A percentile compares a stretch with the other conserved stretches of the same genome.
phyloP scores from a whole-genome alignment of 2,113 vertebrate genomes.

The Ailurus styani region DNA sequence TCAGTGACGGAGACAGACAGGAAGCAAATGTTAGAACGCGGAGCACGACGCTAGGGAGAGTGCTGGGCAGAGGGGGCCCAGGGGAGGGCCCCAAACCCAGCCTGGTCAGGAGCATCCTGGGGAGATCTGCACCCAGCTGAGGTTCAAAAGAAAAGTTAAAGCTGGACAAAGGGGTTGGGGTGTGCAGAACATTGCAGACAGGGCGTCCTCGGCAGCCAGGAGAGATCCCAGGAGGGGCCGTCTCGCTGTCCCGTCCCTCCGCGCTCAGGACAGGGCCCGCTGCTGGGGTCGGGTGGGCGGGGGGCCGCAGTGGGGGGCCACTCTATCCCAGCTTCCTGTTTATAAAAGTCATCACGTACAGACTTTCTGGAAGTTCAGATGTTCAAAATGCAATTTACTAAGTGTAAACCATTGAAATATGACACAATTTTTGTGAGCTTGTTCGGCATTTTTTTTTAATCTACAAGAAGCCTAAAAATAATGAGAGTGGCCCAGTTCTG shows the following conservation, averaged over 20 bases:
- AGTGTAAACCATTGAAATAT: background rate
- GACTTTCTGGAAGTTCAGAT: background rate
- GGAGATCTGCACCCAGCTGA: background rate
- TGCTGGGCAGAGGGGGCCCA: too few relatives aligned
- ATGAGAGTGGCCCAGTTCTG: constrained; percentile 63
- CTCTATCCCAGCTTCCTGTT: too few relatives aligned
- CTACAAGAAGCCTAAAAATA: constrained; percentile 62
- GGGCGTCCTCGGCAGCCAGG: background rate
- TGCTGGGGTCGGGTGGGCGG: background rate
- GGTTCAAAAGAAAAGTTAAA: background rate
- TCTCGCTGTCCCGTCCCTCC: background rate
- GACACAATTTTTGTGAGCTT: background rate
- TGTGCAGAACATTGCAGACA: background rate
- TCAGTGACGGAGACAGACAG: background rate
- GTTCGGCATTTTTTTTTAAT: background rate
- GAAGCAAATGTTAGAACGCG: background rate
- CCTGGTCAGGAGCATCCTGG: background rate
- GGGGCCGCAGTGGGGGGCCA: accelerated
- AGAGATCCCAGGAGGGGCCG: background rate
- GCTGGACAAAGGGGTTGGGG: background rate
- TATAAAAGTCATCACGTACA: background rate
- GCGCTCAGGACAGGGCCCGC: accelerated
- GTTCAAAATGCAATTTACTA: constrained; percentile 25
- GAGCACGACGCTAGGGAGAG: background rate
- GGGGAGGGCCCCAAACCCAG: background rate